Conservation (phyloP, 2,797 vertebrate genomes). For the Arctocebus calabarensis region DNA sequence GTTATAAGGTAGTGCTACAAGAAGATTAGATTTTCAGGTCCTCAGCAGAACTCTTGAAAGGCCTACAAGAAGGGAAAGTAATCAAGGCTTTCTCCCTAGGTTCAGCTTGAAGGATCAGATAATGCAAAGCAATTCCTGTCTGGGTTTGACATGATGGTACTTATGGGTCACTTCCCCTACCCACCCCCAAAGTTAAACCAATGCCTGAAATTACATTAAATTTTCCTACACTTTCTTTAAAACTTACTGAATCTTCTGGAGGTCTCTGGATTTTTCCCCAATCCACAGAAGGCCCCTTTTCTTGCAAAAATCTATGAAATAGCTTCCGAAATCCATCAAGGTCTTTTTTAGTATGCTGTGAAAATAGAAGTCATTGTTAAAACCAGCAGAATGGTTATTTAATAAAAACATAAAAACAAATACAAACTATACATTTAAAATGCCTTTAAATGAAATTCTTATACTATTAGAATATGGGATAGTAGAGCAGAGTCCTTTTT, state of each 20-base stretch:
- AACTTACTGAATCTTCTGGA: conserved; percentile 97
- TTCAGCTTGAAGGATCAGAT: neutral
- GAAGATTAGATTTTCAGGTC: neutral
- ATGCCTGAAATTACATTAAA: conserved; percentile 40
- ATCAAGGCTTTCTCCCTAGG: neutral
- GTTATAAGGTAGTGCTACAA: neutral
- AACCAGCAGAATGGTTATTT: conserved; percentile 57
- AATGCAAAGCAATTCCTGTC: neutral
- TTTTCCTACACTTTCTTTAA: conserved; percentile 65
- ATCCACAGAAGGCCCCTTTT: conserved; percentile 98
- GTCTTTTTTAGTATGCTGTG: conserved; percentile 94
- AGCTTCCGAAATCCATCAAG: conserved; percentile 97
- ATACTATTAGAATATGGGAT: conserved; percentile 6
- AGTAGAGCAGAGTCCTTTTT: conserved; percentile 20
- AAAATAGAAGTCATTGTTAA: conserved; percentile 79
- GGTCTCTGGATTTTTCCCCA: conserved; percentile 98
- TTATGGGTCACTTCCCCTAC: neutral
- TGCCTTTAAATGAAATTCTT: conserved; percentile 24
- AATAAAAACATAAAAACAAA: conserved; percentile 43
- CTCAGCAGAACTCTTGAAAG: conserved; percentile 2
- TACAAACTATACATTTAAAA: conserved; percentile 49
- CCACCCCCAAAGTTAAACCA: neutral
- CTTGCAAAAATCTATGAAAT: conserved; percentile 97
- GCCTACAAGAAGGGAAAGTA: neutral
- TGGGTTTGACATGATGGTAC: neutral